Base-by-base conservation (phyloP, 1,140 invertebrate genomes). In the Drosophila fuyamai region DNA sequence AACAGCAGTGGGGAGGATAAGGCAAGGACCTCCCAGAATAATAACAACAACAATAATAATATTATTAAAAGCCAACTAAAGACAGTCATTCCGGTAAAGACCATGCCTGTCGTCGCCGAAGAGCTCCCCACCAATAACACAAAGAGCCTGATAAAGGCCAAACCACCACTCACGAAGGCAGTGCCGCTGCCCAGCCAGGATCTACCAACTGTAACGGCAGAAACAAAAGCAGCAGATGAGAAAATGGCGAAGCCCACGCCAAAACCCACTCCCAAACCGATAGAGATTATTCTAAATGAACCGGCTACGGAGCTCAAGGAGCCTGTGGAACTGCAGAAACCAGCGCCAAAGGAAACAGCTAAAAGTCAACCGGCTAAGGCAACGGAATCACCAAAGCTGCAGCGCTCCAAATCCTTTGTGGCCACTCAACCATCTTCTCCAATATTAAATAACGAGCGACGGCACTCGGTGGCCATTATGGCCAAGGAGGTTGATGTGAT, bases 381-480 rank as follows among this genome's bases (percentile, higher is more conserved):
- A 5, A 35, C 23, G 16, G 38, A 13, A 10, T 10, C 6, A 1
- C 10, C 16, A 12, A 40, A 43, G 38, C 27, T 89, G 40, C 76
- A 88, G 40, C 84, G 84, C 16, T 89, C 84, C 8, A 89, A 89
- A 27, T 89, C 84, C 0, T 62, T 89, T 27, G 80, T 71, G 14
- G 57, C 48, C 8, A 60, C 23, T 13, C 46, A 58, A 5, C 56
- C 67, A 3, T 7, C 59, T 6, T 56, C 56, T 1, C 35, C 16
- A 7, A 13, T 55, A 10, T n/a, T 27, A 9, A 35, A 7, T 27
- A 47, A 44, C 6, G 84, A 89, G 36, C 61, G 84, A 0, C 76
- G 84, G 0, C 80, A 84, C 18, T 89, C 84, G 16, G 85, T 89
- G 41, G 85, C 77, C 40, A 84, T 89, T 35, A 88, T 89, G 84